A percentile compares a stretch with the other conserved stretches of the same genome.
These are phyloP conservation scores for Gobius niger DNA, from an alignment of 2,113 vertebrate species.

Conservation along the genomic window DNA sequence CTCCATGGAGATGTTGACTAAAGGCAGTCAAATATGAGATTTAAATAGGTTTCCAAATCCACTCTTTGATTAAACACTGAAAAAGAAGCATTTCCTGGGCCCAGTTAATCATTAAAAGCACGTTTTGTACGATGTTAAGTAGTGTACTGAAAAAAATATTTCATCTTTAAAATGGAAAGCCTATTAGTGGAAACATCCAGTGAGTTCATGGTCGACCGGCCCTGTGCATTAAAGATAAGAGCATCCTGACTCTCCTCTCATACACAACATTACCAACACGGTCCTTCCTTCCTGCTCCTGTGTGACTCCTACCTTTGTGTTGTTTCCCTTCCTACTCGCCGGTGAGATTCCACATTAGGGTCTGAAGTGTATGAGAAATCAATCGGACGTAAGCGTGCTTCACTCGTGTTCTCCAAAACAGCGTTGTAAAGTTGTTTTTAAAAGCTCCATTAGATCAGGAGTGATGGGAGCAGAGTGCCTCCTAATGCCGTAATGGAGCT, in stretches of 20 bases:
- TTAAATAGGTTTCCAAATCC: no score
- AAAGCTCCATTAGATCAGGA: constrained; percentile 17
- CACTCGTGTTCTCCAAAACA: background rate
- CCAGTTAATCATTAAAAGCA: background rate
- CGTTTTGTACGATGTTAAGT: no score
- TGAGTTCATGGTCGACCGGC: background rate
- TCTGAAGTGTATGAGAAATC: constrained; percentile 11
- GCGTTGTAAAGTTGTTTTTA: constrained; percentile 12
- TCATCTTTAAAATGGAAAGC: background rate
- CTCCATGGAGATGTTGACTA: no score
- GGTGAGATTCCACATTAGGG: background rate
- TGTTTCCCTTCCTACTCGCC: background rate
- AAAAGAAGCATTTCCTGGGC: background rate
- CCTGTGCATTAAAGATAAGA: background rate
- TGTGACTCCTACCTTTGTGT: background rate
- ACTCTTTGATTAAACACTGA: no score
- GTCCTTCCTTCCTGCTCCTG: background rate
- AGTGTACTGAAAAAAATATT: no score
- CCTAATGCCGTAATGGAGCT: constrained; percentile 9
- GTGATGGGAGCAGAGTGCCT: constrained; percentile 23
- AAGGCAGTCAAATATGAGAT: no score
- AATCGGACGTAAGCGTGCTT: constrained; percentile 11
- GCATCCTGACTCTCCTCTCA: background rate
- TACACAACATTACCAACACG: background rate
- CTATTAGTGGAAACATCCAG: no score